phyloP scores from a whole-genome alignment of 2,113 vertebrate species.

The Pygoscelis antarcticus region DNA sequence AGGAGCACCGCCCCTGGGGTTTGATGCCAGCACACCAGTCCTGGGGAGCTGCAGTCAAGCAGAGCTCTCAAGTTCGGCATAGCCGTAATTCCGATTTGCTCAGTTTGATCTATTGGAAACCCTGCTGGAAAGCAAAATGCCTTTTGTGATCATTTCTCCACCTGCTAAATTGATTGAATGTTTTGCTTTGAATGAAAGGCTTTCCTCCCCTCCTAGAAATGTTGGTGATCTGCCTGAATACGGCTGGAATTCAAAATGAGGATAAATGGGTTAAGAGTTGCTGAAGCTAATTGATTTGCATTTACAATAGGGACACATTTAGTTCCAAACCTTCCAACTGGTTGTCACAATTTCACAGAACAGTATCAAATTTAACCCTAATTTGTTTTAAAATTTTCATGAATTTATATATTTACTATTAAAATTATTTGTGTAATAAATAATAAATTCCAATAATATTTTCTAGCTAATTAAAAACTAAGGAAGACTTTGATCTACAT shows the following conservation, averaged over 20 bases:
- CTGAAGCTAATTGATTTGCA: background rate
- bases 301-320: background rate
- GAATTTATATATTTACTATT: background rate
- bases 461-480: background rate
- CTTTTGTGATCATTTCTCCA: background rate
- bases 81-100: background rate
- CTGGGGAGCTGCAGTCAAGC: accelerated
- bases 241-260: background rate
- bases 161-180: background rate
- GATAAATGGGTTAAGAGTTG: background rate
- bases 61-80: background rate
- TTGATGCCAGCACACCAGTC: background rate
- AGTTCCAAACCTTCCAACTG: background rate
- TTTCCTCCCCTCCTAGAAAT: background rate
- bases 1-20: background rate
- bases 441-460: background rate
- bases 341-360: background rate
- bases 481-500: background rate
- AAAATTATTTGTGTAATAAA: background rate
- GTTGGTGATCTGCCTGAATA: background rate
- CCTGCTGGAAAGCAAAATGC: background rate
- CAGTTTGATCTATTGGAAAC: background rate
- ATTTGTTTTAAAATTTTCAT: background rate
- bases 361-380: background rate
- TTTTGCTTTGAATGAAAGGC: background rate